These are phyloP conservation scores for Lepisosteus osseus DNA, from an alignment of 2,113 vertebrate species.

Conservation along the genomic window DNA sequence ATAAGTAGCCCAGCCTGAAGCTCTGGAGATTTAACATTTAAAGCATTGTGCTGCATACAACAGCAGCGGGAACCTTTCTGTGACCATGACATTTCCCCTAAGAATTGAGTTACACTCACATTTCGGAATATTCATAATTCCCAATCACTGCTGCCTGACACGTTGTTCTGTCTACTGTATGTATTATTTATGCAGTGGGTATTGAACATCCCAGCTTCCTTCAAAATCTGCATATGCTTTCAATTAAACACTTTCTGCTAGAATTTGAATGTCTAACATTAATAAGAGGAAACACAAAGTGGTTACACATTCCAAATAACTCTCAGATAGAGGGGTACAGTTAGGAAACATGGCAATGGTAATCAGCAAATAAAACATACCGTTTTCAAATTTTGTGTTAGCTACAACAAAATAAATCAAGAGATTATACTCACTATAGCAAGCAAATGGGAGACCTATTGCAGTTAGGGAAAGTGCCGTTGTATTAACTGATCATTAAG, in stretches of 20 bases:
- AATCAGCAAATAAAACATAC: too few species aligned
- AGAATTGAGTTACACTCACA: background rate
- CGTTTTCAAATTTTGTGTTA: too few species aligned
- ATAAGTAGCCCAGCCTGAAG: background rate
- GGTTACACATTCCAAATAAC: background rate
- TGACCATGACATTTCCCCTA: slow-evolving; percentile 8
- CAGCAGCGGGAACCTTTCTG: slow-evolving; percentile 3
- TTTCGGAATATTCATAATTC: slow-evolving; percentile 8
- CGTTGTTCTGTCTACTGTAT: background rate
- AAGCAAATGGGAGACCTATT: too few species aligned
- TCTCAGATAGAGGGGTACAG: background rate
- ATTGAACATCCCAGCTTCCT: slow-evolving; percentile 6
- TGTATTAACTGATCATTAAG: too few species aligned
- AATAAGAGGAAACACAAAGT: background rate
- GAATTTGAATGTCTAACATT: background rate
- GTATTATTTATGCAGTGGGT: slow-evolving; percentile 21
- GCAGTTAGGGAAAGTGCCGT: too few species aligned
- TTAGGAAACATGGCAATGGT: too few species aligned
- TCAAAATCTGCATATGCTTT: slow-evolving; percentile 12
- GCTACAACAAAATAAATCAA: too few species aligned
- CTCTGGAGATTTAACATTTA: slow-evolving; percentile 8
- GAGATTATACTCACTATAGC: too few species aligned
- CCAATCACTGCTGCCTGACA: background rate
- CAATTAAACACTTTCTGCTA: slow-evolving; percentile 4
- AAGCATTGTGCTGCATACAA: background rate